A percentile compares a stretch with the other conserved stretches of the same genome.
Evolutionary conservation across 1,140 invertebrate species (phyloP).

Genomic region (Drosophila saltans): DNA sequence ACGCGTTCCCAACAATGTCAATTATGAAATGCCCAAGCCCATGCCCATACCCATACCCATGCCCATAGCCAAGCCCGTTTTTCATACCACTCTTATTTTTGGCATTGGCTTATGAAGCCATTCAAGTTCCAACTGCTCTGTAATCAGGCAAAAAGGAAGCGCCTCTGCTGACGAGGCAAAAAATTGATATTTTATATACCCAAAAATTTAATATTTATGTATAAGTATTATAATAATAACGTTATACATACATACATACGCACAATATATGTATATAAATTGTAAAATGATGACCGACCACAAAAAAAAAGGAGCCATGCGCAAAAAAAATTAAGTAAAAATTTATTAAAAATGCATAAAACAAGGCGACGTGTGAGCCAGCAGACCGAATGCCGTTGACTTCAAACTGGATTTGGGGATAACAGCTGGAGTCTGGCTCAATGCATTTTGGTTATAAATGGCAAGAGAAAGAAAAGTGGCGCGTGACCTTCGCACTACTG

Average conservation of each 20-base stretch:
- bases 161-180: slow-evolving; percentile 46
- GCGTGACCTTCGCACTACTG: slow-evolving; percentile 79
- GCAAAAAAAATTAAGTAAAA: slow-evolving; percentile 65
- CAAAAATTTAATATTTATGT: slow-evolving; percentile 35
- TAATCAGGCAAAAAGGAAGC: slow-evolving; percentile 63
- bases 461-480: slow-evolving; percentile 70
- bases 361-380: slow-evolving; percentile 27
- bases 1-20: slow-evolving; percentile 75
- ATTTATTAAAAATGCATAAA: slow-evolving; percentile 78
- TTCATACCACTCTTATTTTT: slow-evolving; percentile 17
- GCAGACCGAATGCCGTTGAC: slow-evolving; percentile 28
- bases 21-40: slow-evolving; percentile 58
- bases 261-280: slow-evolving; percentile 30
- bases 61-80: slow-evolving; percentile 18
- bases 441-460: slow-evolving; percentile 21
- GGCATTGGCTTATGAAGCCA: slow-evolving; percentile 79
- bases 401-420: slow-evolving; percentile 58
- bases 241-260: not conserved
- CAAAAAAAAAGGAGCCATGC: no score
- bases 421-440: slow-evolving; percentile 43
- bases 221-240: not conserved
- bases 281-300: slow-evolving; percentile 31
- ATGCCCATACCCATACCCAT: slow-evolving; percentile 26
- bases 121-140: slow-evolving; percentile 57
- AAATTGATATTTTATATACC: slow-evolving; percentile 77